These are phyloP conservation scores for rat (Rattus norvegicus) DNA, from an alignment of 2,113 vertebrate genomes.

Conservation along the genomic window GRCr8 NC_086037.1:57917001-57917500, in stretches of 20 bases:
- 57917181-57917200: not conserved
- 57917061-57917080: not conserved
- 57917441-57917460: not conserved
- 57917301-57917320: not conserved
- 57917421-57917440: conserved; percentile 27
- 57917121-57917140: not conserved
- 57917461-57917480: not conserved
- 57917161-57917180: not conserved
- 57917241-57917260: not conserved
- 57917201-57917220: not conserved
- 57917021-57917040: not conserved
- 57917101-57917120: not conserved
- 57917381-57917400: conserved; percentile 33
- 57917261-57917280: not conserved
- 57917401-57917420: conserved; percentile 18
- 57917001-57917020: not conserved
- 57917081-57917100: not conserved
- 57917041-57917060: not conserved
- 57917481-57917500: not conserved
- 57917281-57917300: not conserved
- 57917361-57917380: conserved; percentile 4
- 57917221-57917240: not conserved
- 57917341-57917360: conserved; percentile 20
- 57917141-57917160: not conserved
- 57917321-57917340: not conserved